Base-by-base conservation (phyloP, 2,888 invertebrate genomes). In the Oxycera nigricornis region DNA sequence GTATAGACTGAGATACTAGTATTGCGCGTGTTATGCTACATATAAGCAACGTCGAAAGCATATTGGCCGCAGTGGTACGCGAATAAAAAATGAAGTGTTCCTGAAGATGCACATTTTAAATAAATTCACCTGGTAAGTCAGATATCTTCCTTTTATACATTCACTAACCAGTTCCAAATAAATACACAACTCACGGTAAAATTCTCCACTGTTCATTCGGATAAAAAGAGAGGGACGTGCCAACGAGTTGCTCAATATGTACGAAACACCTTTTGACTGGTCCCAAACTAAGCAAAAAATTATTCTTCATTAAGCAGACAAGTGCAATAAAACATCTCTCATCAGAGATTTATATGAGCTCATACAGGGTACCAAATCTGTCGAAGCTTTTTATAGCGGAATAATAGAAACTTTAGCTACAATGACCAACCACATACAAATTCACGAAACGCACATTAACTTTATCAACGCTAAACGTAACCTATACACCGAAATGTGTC, bases 321-420 rank as follows among this genome's bases (percentile, higher is more conserved):
- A 75, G 52, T 50, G 75, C 1, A 68, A 68, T 50, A 70, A 75
- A 68, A 73, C 61, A 11, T 67, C 50, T 11, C 1, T 73, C 1
- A 68, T 75, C 46, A 57, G 35, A 28, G 73, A 75, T 31, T 6
- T 75, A 14, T 61, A 73, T 30, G 17, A 26, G 1, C 7, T 73
- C 4, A 75, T 39, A 24, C 77, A 79, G 65, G n/a, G 14, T 1
- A 52, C 61, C 7, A 76, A 76, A 70, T 67, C 74, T 9, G 52
- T 78, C 2, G 78, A 79, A 76, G 22, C 41, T 20, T 79, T 78
- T 52, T 78, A 79, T 28, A 70, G 77, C 14, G 70, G 77, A 73
- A 75, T 79, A 7, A 77, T 78, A 2, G 79, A 79, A 74, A 77
- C 79, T 9, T 76, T 77, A 24, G 57, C 79, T 2, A 72, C 79